These are phyloP conservation scores for Oxyura jamaicensis DNA, from an alignment of 2,113 vertebrate species.

Conservation along the genomic window DNA sequence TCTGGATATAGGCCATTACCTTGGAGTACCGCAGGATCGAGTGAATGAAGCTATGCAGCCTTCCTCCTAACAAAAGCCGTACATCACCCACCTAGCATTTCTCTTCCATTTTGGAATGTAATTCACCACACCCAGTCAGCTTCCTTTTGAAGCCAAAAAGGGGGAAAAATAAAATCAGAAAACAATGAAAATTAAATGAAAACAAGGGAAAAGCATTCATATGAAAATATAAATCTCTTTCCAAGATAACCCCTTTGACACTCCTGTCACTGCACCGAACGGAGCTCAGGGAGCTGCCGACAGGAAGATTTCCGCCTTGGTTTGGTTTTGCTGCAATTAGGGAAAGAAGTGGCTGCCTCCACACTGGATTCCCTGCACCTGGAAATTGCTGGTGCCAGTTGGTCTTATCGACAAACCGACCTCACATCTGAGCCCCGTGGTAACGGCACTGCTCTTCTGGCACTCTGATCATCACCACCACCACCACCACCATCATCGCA, in stretches of 20 bases:
- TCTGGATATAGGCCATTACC: not conserved
- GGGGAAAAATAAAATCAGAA: not conserved
- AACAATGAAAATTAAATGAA: not conserved
- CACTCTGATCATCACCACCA: not conserved
- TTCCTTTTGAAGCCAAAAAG: not conserved
- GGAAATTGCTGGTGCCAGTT: not conserved
- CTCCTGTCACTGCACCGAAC: not conserved
- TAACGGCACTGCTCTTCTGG: not conserved
- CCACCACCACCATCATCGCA: not conserved
- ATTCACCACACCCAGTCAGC: not conserved
- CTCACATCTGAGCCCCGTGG: not conserved
- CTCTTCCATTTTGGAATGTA: not conserved
- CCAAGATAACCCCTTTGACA: not conserved
- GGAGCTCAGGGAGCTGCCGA: not conserved
- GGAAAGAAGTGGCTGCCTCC: not conserved
- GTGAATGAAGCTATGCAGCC: not conserved
- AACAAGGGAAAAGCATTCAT: not conserved
- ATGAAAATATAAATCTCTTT: not conserved
- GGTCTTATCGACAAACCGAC: not conserved
- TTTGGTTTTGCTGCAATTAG: not conserved
- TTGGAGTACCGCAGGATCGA: not conserved
- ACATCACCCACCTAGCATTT: not conserved
- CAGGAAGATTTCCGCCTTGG: not conserved
- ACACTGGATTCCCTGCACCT: not conserved
- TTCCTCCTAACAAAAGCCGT: not conserved